Evolutionary conservation across 2,888 invertebrate species (phyloP).

Genomic region (Pardosa pseudoannulata): DNA sequence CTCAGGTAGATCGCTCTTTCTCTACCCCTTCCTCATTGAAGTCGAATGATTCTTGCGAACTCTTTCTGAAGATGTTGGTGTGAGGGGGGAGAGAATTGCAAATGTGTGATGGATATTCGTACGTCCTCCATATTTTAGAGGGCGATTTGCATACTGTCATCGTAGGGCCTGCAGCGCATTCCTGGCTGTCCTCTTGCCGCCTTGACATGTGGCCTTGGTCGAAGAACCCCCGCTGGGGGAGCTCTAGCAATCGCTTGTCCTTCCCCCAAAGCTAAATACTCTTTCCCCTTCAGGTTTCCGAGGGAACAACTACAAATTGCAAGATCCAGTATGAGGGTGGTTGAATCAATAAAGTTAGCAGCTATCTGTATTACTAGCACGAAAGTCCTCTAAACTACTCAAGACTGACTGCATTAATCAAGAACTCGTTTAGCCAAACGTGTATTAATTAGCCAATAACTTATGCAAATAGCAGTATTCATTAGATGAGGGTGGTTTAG

Average conservation of each 20-base stretch:
- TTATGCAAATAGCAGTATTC: too few species aligned
- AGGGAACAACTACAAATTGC: conserved; percentile 15
- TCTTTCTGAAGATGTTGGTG: background rate
- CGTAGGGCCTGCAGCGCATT: conserved; percentile 47
- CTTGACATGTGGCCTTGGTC: conserved; percentile 67
- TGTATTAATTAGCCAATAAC: too few species aligned
- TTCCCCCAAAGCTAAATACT: background rate
- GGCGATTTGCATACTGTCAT: conserved; percentile 66
- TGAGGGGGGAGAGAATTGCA: background rate
- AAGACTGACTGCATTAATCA: too few species aligned
- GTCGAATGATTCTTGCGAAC: background rate
- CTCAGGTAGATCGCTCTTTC: background rate
- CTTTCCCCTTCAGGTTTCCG: background rate
- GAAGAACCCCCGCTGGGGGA: conserved; percentile 27
- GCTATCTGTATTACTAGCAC: too few species aligned
- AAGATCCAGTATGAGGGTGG: background rate
- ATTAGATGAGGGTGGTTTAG: too few species aligned
- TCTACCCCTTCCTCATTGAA: background rate
- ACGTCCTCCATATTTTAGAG: conserved; percentile 35
- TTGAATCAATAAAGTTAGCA: too few species aligned
- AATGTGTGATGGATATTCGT: conserved; percentile 53
- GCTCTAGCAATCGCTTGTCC: background rate
- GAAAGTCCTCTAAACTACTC: too few species aligned
- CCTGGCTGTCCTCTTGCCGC: conserved; percentile 57
- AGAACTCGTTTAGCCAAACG: too few species aligned